Evolutionary conservation across 1,140 invertebrate genomes (phyloP), one percentile per base, ranked within the genome.

Genomic region (Drosophila nannoptera): DNA sequence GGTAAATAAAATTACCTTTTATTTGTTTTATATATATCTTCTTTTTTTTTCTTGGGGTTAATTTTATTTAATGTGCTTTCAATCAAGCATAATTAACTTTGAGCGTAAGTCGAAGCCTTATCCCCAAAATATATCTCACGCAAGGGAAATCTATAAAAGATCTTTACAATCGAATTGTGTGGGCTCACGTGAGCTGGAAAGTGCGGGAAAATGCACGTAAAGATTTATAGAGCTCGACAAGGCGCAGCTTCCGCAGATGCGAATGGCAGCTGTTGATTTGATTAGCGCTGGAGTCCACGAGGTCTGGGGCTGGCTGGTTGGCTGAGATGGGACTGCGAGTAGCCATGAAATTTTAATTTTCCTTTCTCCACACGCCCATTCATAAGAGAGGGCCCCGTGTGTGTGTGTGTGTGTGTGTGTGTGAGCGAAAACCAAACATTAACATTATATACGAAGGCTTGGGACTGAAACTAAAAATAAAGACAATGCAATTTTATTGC

Each of bases 401-500:
- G 38, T 29, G 31, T n/a, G 42, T 60, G 29, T 36, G 22, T 52
- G 45, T 46, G 43, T 48, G 52, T 22, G 46, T n/a, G 38, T 35
- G 63, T 62, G 45, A 11, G 53, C 31, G 16, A 77, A 22, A 82
- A 71, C 33, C 60, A 69, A 82, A 82, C 78, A 82, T 83, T 75
- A 78, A 46, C 61, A 63, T 73, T 77, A 80, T 69, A 71, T 72
- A 64, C 61, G 38, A 45, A 16, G 77, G 56, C 68, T 78, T 69
- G 76, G 40, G 77, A 75, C 63, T 74, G 68, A 69, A 82, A 83
- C 70, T 62, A 73, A 80, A 69, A 63, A 68, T 53, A 73, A 64
- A 78, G 70, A 75, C 77, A 84, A 71, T 84, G 80, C 81, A 84
- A 72, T 81, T 84, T 84, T 84, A 84, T 86, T 69, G 81, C 81